Evolutionary conservation across 1,140 invertebrate species (phyloP), one percentile per base, ranked within the genome.

Genomic region (Prorops nasuta): DNA sequence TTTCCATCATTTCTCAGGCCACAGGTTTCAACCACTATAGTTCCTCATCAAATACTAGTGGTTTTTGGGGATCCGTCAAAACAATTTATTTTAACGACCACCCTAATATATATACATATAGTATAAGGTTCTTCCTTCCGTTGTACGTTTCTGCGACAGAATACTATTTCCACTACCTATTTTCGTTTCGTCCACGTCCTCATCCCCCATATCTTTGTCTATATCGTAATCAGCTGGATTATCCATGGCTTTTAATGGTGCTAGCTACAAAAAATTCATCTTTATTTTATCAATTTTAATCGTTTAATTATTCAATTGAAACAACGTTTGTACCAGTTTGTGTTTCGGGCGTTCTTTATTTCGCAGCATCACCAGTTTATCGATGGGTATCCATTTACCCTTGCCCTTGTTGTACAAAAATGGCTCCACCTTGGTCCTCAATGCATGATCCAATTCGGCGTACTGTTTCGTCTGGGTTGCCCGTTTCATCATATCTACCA

Each of bases 401-500:
- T 87, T 83, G 1, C 96, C 96, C 69, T 89, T 90, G 66, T 98
- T 96, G 73, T 98, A 98, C 7, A 98, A 72, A 78, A 93, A 96
- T 1, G 90, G 92, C 60, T 91, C 88, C 1, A 98, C 90, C 74
- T 94, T 92, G 3, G 89, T 91, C 73, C 91, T 86, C 20, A 95
- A 91, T 3, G 90, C 89, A 74, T 92, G 88, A 71, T 95, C 92
- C 31, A 96, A 81, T 71, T 94, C 90, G 0, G 89, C 88, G 63
- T 86, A 94, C 63, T 94, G 89, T 71, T 92, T 94, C 21, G 86
- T 92, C 65, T 92, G 89, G 0, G 87, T 83, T 0, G 92, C 92
- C 60, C 91, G 80, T 77, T 98, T 98, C 87, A 95, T 95, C 77
- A 97, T 83, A 60, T 95, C 90, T 3, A 98, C 91, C 2, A 98